Evolutionary conservation across 2,888 invertebrate species (phyloP).

Genomic region (Meganola albula): DNA sequence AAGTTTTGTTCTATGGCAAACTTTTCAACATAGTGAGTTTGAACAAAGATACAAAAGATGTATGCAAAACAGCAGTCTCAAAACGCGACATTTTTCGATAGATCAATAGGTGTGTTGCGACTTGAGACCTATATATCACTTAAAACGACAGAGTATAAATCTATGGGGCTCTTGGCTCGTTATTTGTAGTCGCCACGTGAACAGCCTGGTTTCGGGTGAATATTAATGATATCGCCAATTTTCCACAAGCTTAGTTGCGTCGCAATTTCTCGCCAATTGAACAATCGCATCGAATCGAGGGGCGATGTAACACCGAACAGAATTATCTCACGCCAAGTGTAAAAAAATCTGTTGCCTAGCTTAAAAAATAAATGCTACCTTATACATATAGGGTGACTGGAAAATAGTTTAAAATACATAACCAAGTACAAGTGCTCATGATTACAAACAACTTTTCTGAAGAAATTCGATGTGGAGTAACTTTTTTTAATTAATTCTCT

Average conservation of each 20-base stretch:
- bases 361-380: too few species aligned
- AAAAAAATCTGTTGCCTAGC: too few species aligned
- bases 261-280: conserved; percentile 78
- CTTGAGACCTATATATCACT: conserved; percentile 67
- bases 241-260: conserved; percentile 73
- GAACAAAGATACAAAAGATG: too few species aligned
- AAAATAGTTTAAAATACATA: too few species aligned
- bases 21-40: too few species aligned
- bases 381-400: too few species aligned
- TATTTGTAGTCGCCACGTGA: conserved; percentile 76
- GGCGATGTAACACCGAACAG: conserved; percentile 41
- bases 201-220: conserved; percentile 73
- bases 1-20: too few species aligned
- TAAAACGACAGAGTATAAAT: conserved; percentile 74
- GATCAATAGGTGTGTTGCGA: conserved; percentile 41
- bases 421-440: too few species aligned
- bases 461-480: too few species aligned
- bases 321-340: conserved; percentile 36
- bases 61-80: too few species aligned
- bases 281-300: conserved; percentile 66
- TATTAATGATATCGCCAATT: conserved; percentile 78
- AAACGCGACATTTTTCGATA: conserved; percentile 54
- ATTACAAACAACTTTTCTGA: too few species aligned
- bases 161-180: conserved; percentile 68
- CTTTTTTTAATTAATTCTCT: too few species aligned